Percentiles rank a stretch among this genome's conserved stretches.
Evolutionary conservation across 2,113 vertebrate species (phyloP).

Genomic region (Caloenas nicobarica): DNA sequence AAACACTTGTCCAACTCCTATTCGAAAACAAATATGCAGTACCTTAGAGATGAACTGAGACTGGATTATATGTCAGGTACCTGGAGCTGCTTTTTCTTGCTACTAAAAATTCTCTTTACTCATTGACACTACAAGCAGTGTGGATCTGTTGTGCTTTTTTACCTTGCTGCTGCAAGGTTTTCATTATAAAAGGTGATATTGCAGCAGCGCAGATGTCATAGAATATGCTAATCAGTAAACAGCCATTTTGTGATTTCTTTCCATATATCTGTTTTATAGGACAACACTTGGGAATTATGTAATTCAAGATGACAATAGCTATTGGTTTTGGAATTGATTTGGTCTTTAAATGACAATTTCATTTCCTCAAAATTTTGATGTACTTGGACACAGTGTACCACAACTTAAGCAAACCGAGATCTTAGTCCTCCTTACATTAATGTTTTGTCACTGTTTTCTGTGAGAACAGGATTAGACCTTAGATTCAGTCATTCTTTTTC

Average conservation of each 20-base stretch:
- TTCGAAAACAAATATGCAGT: neutral
- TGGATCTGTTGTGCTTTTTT: neutral
- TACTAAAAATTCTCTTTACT: neutral
- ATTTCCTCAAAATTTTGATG: neutral
- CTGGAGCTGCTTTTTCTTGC: neutral
- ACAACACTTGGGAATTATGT: neutral
- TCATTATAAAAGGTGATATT: neutral
- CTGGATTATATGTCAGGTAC: neutral
- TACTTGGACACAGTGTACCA: neutral
- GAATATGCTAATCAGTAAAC: neutral
- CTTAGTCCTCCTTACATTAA: neutral
- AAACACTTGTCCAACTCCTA: conserved; percentile 6
- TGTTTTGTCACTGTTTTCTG: neutral
- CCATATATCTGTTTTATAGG: neutral
- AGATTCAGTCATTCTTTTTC: neutral
- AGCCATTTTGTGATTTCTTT: neutral
- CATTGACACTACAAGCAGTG: neutral
- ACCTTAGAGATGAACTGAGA: neutral
- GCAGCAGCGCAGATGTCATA: neutral
- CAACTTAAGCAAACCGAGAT: neutral
- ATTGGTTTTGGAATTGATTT: neutral
- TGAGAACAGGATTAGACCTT: neutral
- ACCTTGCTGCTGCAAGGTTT: neutral
- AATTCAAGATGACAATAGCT: neutral
- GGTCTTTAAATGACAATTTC: neutral